Base-by-base conservation (phyloP, 1,140 invertebrate species). In the Pomacea maculata region DNA sequence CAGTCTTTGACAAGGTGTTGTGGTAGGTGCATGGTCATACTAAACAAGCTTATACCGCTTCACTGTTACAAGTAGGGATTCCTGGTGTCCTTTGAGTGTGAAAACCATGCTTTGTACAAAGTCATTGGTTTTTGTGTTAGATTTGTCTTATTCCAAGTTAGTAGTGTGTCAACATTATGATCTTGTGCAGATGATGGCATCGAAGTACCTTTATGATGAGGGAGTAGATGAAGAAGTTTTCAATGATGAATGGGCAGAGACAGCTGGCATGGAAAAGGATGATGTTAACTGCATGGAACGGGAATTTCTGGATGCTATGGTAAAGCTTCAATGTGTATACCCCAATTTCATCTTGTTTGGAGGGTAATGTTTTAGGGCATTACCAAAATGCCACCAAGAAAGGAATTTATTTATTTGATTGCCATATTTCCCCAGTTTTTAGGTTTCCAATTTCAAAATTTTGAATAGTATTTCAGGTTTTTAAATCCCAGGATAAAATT, bases 171-270 rank as follows among this genome's bases (percentile, higher is more conserved):
- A 70, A 1, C 57, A 61, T 61, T 61, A 9, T 11, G 15, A 61
- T 61, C 15, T 71, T 73, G 90, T 93, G 29, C 88, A 98, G 97
- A 95, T 99, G 95, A 95, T 98, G 86, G 97, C 97, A 54, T 97
- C 96, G 86, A 99, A 99, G 93, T 98, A 97, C 91, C 92, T 98
- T 85, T 95, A 96, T 90, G 97, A 98, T 89, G 95, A 97, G 90
- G 97, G 97, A 75, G 95, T 96, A 92, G 95, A 96, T 84, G 95
- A 96, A 88, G 95, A 96, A 90, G 95, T 97, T 76, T 95, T 95
- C 87, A 95, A 97, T 87, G 91, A 91, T 80, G 96, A 97, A 92
- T 99, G 97, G 97, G 96, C 97, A 64, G 92, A 93, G 65, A 95
- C 95, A 45, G 95, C 94, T 14, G 94, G 95, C 80, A 91, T 98